Base-by-base conservation (phyloP, 2,113 vertebrate genomes). In the Pituophis catenifer region DNA sequence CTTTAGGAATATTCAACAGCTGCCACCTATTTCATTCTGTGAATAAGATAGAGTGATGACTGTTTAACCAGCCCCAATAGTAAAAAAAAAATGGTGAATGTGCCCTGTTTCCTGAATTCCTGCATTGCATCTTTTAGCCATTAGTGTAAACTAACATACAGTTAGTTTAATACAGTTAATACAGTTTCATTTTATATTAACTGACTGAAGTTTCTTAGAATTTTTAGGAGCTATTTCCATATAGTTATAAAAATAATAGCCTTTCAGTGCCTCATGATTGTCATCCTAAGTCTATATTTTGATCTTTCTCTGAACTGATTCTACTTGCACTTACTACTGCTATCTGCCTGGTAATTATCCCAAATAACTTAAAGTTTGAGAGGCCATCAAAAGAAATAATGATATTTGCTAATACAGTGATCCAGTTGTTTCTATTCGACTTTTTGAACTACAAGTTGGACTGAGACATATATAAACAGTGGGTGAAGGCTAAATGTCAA, bases 331-430 rank as follows among this genome's bases (percentile, higher is more conserved):
- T 89, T 24, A 24, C 33, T 38, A 4, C 88, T 38, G 9, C 21
- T 17, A 15, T 5, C 9, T 19, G 3, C 21, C 58, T 65, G 89
- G 8, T 19, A 44, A 58, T 86, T 85, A 23, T 85, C 11, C 70
- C 33, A 85, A 53, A 38, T 57, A 58, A 86, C 33, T 65, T 86
- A 54, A 24, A 44, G 13, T 38, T 13, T 26, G n/a, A 38, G 33
- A 44, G 7, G 8, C 1, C 58, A 52, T 12, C 13, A 53, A 70
- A 75, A 52, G n/a, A 9, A 38, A 11, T 62, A 38, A 85, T 50
- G 8, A 8, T 81, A 26, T 15, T 24, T 0, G 9, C 93, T 93
- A 94, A 95, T 96, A 94, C 94, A 96, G 92, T 90, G 23, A 21
- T 10, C 86, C 91, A 86, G 48, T 57, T 53, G 57, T 86, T 75